Conservation (phyloP, 2,888 invertebrate species). For the Troides helena region DNA sequence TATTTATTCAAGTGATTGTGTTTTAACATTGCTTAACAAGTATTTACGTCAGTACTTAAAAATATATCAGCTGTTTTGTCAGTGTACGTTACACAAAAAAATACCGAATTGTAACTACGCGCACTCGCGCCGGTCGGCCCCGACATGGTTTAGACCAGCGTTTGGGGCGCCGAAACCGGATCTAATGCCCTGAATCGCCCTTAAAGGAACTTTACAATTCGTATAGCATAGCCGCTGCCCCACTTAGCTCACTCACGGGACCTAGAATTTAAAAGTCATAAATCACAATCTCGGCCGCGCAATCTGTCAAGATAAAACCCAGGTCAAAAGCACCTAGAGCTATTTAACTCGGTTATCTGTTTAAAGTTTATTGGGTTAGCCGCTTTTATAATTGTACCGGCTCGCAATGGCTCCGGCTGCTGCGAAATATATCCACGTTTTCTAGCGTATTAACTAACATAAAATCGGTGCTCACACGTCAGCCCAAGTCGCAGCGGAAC, state of each 20-base stretch:
- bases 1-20: constrained; percentile 30
- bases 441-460: constrained; percentile 33
- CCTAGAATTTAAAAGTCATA: constrained; percentile 49
- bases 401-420: constrained; percentile 22
- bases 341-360: constrained; percentile 46
- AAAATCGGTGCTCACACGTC: constrained; percentile 27
- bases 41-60: constrained; percentile 26
- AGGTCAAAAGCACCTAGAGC: constrained; percentile 54
- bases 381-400: constrained; percentile 31
- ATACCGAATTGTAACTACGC: constrained; percentile 33
- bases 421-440: constrained; percentile 32
- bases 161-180: constrained; percentile 69
- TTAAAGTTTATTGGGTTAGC: constrained; percentile 42
- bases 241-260: constrained; percentile 47
- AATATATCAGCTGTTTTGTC: constrained; percentile 26
- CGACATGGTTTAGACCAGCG: constrained; percentile 42
- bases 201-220: constrained; percentile 59
- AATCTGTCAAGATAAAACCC: constrained; percentile 55
- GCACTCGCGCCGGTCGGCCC: constrained; percentile 31
- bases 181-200: constrained; percentile 65
- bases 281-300: constrained; percentile 45
- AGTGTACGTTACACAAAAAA: constrained; percentile 16
- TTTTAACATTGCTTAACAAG: constrained; percentile 24
- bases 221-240: constrained; percentile 49
- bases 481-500: background rate